These are phyloP conservation scores for Cecropterus lyciades DNA, from an alignment of 1,140 invertebrate genomes.

Conservation along the genomic window DNA sequence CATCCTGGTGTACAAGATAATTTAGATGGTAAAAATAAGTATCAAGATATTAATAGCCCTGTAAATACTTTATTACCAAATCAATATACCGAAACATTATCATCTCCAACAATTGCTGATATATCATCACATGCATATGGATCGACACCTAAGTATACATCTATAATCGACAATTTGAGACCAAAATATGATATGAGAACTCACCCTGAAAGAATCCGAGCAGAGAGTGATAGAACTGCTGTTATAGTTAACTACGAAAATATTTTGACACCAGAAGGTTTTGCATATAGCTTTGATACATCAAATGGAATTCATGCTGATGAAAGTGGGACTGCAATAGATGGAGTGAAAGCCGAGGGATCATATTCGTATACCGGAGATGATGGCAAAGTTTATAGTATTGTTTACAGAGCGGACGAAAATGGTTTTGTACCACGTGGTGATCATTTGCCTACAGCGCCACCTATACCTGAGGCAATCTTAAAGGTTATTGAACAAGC, in stretches of 20 bases:
- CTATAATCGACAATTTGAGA: not conserved
- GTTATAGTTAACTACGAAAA: slow-evolving; percentile 63
- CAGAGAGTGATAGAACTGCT: slow-evolving; percentile 59
- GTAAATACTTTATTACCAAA: too few relatives aligned
- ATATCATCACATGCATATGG: not conserved
- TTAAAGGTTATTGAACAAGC: slow-evolving; percentile 81
- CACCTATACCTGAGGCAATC: slow-evolving; percentile 81
- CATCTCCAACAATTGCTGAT: not conserved
- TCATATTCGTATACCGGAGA: slow-evolving; percentile 86
- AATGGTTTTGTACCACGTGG: slow-evolving; percentile 86
- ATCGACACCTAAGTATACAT: not conserved
- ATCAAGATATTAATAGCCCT: too few relatives aligned
- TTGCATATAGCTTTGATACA: slow-evolving; percentile 86
- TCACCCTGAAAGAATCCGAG: slow-evolving; percentile 51
- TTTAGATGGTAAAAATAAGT: too few relatives aligned
- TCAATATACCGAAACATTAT: not conserved
- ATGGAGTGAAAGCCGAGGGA: slow-evolving; percentile 81
- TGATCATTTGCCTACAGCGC: slow-evolving; percentile 92
- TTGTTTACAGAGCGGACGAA: slow-evolving; percentile 88
- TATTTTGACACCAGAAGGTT: slow-evolving; percentile 84
- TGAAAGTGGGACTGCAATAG: slow-evolving; percentile 83
- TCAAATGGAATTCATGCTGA: slow-evolving; percentile 86
- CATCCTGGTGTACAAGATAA: too few relatives aligned
- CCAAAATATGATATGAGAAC: too few relatives aligned
- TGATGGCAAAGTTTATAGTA: slow-evolving; percentile 86